Conservation (phyloP, 2,797 vertebrate species). For the Cuculus canorus region DNA sequence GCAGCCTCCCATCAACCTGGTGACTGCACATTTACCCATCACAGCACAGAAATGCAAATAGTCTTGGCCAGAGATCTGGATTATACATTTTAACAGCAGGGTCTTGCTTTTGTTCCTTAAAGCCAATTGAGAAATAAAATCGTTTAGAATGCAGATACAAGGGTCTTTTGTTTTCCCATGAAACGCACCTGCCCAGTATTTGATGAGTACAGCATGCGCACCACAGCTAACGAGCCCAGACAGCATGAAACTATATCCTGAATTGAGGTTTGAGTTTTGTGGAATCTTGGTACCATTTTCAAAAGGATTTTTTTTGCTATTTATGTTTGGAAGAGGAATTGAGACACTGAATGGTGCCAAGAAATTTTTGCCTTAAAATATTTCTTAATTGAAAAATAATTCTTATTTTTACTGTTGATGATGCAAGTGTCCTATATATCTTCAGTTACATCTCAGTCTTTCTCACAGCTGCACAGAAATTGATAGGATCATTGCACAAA, state of each 20-base stretch:
- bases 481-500: conserved; percentile 46
- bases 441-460: conserved; percentile 36
- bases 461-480: conserved; percentile 55
- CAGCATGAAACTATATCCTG: conserved; percentile 4
- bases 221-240: not conserved
- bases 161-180: not conserved
- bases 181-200: conserved; percentile 2
- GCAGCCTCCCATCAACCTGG: not conserved
- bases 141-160: not conserved
- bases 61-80: not conserved
- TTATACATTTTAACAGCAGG: not conserved
- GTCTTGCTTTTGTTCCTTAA: not conserved
- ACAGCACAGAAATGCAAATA: not conserved
- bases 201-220: not conserved
- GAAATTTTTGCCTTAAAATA: not conserved
- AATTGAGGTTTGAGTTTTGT: not conserved
- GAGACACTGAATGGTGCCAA: not conserved
- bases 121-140: not conserved
- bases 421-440: not conserved
- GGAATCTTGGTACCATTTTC: not conserved
- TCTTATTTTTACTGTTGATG: not conserved
- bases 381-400: conserved; percentile 29
- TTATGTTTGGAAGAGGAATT: not conserved
- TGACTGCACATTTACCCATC: not conserved
- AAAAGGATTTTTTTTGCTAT: not conserved